Conservation (phyloP, 2,797 vertebrate species). For the Myotis pilosus region DNA sequence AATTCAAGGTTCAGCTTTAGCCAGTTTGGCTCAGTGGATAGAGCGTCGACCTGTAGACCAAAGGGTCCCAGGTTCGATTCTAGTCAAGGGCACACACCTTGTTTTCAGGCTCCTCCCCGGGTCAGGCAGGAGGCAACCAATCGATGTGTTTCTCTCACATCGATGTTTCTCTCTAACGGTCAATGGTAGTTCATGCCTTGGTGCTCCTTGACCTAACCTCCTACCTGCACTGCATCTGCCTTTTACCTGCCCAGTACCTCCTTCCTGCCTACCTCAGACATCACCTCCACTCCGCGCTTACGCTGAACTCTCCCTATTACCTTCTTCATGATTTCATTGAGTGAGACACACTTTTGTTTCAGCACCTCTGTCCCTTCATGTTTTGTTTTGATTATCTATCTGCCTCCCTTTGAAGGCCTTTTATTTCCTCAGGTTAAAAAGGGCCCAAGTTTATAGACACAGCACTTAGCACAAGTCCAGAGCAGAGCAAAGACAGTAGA, state of each 20-base stretch:
- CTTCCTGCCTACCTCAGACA: not conserved
- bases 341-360: not conserved
- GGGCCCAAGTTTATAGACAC: not conserved
- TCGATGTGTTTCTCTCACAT: too few species aligned
- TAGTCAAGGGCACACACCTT: too few species aligned
- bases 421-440: slow-evolving; percentile 6
- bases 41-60: too few species aligned
- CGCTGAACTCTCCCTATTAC: not conserved
- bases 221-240: not conserved
- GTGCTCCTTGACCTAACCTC: not conserved
- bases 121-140: too few species aligned
- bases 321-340: not conserved
- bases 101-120: too few species aligned
- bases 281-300: not conserved
- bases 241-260: not conserved
- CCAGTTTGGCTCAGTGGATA: too few species aligned
- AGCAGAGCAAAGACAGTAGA: not conserved
- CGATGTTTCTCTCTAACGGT: not conserved
- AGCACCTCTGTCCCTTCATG: not conserved
- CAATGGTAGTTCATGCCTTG: not conserved
- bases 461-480: not conserved
- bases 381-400: not conserved
- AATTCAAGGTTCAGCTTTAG: not conserved
- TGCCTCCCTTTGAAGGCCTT: not conserved
- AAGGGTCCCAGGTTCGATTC: too few species aligned